phyloP scores from a whole-genome alignment of 37 sponge, comb jelly and placozoan species.

The Eunapius fragilis region DNA sequence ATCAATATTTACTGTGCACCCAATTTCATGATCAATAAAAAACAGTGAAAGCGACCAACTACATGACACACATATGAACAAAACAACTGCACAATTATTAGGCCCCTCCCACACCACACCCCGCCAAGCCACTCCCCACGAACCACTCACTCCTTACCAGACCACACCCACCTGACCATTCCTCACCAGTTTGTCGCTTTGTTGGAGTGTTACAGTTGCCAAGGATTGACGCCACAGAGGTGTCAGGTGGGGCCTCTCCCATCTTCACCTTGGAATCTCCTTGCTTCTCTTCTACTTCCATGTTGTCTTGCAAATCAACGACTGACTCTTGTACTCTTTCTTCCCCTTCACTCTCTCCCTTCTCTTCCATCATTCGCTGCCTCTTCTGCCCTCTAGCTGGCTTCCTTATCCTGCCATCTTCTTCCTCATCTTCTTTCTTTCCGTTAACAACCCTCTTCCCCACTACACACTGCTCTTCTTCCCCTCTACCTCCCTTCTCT shows the following conservation, averaged over 20 bases:
- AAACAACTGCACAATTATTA: neutral
- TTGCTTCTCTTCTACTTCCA: neutral
- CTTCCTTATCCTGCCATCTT: neutral
- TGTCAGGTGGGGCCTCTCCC: neutral
- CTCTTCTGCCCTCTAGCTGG: neutral
- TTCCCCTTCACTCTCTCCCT: neutral
- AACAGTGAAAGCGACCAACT: no score
- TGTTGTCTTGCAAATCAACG: neutral
- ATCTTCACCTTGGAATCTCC: neutral
- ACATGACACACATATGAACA: neutral
- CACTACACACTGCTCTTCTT: neutral
- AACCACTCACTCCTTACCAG: no score
- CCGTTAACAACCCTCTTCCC: neutral
- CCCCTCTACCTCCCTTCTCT: neutral
- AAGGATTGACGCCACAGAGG: neutral
- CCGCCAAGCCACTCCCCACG: no score
- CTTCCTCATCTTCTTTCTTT: neutral
- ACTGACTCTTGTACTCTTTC: neutral
- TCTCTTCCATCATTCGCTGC: neutral
- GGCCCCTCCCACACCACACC: no score
- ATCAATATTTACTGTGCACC: no score
- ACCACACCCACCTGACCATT: neutral
- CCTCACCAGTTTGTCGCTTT: constrained; percentile 43
- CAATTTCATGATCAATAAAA: no score
- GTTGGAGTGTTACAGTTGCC: constrained; percentile 43